Evolutionary conservation across 2,888 invertebrate genomes (phyloP).

Genomic region (Lasioglossum oenotherae): DNA sequence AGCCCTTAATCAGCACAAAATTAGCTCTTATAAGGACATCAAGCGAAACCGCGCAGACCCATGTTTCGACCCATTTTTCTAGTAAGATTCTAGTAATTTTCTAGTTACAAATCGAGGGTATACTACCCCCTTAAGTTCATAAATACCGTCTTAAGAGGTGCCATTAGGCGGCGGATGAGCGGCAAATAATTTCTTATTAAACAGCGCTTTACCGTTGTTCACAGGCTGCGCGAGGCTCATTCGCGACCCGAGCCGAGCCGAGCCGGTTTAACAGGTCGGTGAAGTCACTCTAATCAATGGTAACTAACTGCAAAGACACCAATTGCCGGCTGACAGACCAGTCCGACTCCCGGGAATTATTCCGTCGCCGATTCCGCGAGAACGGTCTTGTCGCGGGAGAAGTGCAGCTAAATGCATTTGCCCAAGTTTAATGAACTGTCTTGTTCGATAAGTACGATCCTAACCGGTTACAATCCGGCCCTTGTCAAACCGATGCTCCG

Average conservation of each 20-base stretch:
- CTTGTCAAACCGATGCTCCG: neutral
- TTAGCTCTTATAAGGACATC: too few relatives aligned
- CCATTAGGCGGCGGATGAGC: neutral
- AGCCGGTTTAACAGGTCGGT: slow-evolving; percentile 27
- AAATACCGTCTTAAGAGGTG: slow-evolving; percentile 24
- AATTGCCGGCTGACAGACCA: slow-evolving; percentile 38
- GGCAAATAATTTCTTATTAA: slow-evolving; percentile 46
- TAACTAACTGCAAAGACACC: slow-evolving; percentile 33
- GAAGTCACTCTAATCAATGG: slow-evolving; percentile 48
- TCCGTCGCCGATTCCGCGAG: slow-evolving; percentile 43
- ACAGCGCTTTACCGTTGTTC: slow-evolving; percentile 16
- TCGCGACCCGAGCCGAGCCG: neutral
- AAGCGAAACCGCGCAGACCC: too few relatives aligned
- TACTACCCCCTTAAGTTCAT: too few relatives aligned
- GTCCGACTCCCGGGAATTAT: slow-evolving; percentile 42
- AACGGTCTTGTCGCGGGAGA: slow-evolving; percentile 17
- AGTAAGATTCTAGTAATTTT: too few relatives aligned
- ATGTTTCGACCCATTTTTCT: too few relatives aligned
- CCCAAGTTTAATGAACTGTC: slow-evolving; percentile 43
- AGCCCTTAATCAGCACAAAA: too few relatives aligned
- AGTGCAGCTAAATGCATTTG: slow-evolving; percentile 34
- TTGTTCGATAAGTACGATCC: slow-evolving; percentile 14
- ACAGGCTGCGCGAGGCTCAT: neutral
- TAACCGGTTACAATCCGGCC: neutral
- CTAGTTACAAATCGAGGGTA: too few relatives aligned